phyloP scores from a whole-genome alignment of 1,140 invertebrate genomes.

The Leptopilina boulardi region DNA sequence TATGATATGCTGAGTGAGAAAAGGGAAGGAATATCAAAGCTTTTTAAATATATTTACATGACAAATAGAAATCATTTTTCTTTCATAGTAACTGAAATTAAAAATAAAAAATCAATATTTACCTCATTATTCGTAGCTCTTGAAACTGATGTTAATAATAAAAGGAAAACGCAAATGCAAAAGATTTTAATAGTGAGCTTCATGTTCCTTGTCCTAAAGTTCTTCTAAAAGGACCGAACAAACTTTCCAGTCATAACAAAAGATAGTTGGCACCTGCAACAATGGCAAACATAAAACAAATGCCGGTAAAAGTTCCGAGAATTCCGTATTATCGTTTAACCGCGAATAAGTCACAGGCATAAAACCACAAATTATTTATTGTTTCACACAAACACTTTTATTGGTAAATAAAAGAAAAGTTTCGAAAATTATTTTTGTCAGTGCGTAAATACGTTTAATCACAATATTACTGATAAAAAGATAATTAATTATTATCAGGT shows the following conservation, averaged over 20 bases:
- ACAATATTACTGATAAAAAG: constrained; percentile 4
- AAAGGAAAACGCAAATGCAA: neutral
- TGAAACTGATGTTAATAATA: neutral
- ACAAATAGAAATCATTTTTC: too few species aligned
- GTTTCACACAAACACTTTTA: neutral
- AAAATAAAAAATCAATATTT: too few species aligned
- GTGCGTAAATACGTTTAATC: neutral
- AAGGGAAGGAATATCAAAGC: too few species aligned
- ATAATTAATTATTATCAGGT: neutral
- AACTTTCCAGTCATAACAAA: constrained; percentile 6
- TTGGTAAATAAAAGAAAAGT: neutral
- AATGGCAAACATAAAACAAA: neutral
- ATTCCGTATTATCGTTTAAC: neutral
- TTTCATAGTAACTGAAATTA: too few species aligned
- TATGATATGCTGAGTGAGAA: too few species aligned
- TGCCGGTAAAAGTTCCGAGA: neutral
- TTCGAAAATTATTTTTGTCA: neutral
- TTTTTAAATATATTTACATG: too few species aligned
- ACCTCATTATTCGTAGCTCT: neutral
- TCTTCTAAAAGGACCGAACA: neutral
- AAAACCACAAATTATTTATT: neutral
- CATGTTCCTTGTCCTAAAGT: neutral
- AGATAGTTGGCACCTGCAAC: neutral
- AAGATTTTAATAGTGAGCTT: neutral
- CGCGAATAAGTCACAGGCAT: neutral